Percentiles rank a stretch among this genome's conserved stretches.
Conservation (phyloP, 92 coral and sea anemone genomes). For the Zoanthus sociatus region DNA sequence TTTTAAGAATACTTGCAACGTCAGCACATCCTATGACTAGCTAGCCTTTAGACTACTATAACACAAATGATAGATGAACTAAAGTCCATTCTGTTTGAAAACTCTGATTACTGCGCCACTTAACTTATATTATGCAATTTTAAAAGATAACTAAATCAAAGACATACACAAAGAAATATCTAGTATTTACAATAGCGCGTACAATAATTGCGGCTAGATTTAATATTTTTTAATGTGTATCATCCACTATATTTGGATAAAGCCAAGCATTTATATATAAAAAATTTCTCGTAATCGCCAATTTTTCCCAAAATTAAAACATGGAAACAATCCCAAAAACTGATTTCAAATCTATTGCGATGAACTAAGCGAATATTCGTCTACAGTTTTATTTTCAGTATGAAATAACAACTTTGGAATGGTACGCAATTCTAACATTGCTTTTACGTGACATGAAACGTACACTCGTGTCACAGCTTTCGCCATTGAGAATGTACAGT, state of each 20-base stretch:
- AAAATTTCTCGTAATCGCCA: background rate
- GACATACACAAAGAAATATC: too few species aligned
- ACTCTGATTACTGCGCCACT: background rate
- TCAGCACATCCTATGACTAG: background rate
- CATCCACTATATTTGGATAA: too few species aligned
- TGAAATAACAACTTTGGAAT: background rate
- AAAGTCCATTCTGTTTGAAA: background rate
- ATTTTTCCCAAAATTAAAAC: background rate
- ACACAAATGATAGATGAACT: background rate
- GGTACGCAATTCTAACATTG: background rate
- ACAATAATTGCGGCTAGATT: too few species aligned
- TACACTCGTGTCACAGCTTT: background rate
- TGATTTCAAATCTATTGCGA: background rate
- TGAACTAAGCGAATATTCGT: background rate
- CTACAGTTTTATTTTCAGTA: background rate
- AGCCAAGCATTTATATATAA: background rate
- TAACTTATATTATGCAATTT: background rate
- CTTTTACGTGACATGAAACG: conserved; percentile 2
- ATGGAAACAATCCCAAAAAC: background rate
- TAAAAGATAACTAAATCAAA: too few species aligned
- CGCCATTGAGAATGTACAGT: background rate
- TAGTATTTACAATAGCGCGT: too few species aligned
- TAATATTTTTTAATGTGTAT: too few species aligned
- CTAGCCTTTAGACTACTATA: background rate
- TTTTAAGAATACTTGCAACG: background rate